Base-by-base conservation (phyloP, 2,797 vertebrate genomes). In the Euthynnus affinis region DNA sequence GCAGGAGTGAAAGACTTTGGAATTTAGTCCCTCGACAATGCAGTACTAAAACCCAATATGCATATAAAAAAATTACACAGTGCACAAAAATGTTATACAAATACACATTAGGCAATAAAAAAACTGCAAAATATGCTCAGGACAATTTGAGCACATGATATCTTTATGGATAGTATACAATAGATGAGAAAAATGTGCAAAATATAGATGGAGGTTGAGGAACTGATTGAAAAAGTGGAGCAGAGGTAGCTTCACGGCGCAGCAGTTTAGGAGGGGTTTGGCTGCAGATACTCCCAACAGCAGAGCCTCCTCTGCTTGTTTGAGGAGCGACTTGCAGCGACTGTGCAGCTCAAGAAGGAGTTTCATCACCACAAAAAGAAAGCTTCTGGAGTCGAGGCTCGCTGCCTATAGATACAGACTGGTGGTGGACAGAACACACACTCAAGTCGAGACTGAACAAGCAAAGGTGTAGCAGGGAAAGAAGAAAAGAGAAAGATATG, bases 151-250 rank as follows among this genome's bases (percentile, higher is more conserved):
- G 34, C 5, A 17, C 27, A 73, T 25, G 9, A 70, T 56, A 44
- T 62, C 51, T n/a, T 34, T 58, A 52, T 34, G 56, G 53, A 64
- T 46, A 67, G 59, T 44, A 40, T 42, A 59, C 27, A 25, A 59
- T 53, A 68, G 32, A 74, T 8, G 44, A 40, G 5, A 25, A 52
- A 20, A 48, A 48, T 72, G 61, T 57, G 27, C 34, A 15, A 17
- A 70, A 59, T 61, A 27, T 32, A 14, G 22, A 46, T 34, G 56
- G 57, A 40, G 84, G 87, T 72, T 71, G 71, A 84, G 76, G 23
- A 86, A 65, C 76, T 76, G 78, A 87, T 78, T 84, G 85, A 75
- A 83, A 88, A 92, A 91, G 70, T 88, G 71, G 89, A 91, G 85
- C 89, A 88, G 78, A 79, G 78, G 87, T 87, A 90, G 86, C 85